These are phyloP conservation scores for Gopherus flavomarginatus DNA, from an alignment of 2,113 vertebrate genomes.

Conservation along the genomic window DNA sequence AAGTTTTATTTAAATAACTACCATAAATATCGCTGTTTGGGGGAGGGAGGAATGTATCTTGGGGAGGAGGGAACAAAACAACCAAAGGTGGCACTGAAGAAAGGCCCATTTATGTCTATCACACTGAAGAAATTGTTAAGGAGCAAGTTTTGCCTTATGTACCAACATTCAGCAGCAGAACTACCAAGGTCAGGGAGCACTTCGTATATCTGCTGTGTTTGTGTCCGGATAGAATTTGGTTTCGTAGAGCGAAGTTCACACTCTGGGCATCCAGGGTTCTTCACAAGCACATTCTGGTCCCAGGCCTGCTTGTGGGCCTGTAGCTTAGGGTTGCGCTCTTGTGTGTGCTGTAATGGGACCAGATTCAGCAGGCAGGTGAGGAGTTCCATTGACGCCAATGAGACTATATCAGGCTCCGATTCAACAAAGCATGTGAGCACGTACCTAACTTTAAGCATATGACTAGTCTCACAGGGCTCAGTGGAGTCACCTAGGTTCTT, in stretches of 20 bases:
- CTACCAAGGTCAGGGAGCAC: not conserved
- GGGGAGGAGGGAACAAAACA: constrained; percentile 14
- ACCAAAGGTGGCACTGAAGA: not conserved
- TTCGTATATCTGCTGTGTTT: not conserved
- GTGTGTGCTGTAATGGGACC: not conserved
- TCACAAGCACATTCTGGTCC: not conserved
- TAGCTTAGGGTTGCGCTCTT: not conserved
- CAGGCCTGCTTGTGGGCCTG: not conserved
- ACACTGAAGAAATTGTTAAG: constrained; percentile 2
- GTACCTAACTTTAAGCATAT: not conserved
- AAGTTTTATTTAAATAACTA: constrained; percentile 12
- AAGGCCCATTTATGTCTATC: not conserved
- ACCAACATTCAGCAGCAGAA: not conserved
- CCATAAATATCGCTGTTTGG: constrained; percentile 17
- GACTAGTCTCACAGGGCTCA: not conserved
- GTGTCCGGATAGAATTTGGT: not conserved
- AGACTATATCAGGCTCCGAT: not conserved
- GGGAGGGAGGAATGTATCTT: not conserved
- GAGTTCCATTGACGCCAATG: not conserved
- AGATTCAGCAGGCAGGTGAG: not conserved
- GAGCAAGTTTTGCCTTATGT: not conserved
- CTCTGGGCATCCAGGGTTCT: not conserved
- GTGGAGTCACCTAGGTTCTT: not conserved
- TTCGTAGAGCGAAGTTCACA: not conserved
- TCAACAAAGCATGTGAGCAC: not conserved